A percentile compares a stretch with the other conserved stretches of the same genome.
Conservation (phyloP, 2,113 vertebrate genomes). For the Paratilapia polleni region DNA sequence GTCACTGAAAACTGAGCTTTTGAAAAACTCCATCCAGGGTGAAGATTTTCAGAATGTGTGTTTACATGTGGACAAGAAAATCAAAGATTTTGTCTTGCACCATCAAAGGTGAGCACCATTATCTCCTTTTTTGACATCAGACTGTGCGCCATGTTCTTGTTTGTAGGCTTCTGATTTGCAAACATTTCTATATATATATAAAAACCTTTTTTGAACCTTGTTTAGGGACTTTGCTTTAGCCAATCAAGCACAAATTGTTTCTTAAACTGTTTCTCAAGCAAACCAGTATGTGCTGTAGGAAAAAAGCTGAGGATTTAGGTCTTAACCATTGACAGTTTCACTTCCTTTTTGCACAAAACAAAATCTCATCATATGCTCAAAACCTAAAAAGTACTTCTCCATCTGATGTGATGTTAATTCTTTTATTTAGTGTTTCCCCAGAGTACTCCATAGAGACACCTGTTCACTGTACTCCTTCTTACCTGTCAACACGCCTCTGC, state of each 20-base stretch:
- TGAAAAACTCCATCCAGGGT: not conserved
- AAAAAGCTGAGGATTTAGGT: not conserved
- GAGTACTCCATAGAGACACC: not conserved
- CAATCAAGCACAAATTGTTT: not conserved
- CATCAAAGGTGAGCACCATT: not conserved
- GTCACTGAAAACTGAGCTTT: not conserved
- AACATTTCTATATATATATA: no score
- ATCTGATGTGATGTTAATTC: conserved; percentile 14
- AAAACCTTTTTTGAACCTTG: no score
- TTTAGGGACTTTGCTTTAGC: not conserved
- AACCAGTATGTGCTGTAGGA: fast-evolving
- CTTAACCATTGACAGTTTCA: not conserved
- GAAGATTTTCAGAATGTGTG: no score
- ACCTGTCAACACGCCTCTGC: conserved; percentile 22
- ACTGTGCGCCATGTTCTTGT: not conserved
- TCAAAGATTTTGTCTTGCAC: not conserved
- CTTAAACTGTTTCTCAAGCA: not conserved
- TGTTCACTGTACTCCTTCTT: not conserved
- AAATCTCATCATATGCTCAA: not conserved
- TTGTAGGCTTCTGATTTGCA: no score
- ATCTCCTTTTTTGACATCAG: not conserved
- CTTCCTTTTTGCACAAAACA: not conserved
- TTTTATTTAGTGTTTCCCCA: not conserved
- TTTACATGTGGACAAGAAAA: not conserved
- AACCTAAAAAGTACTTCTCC: not conserved